Evolutionary conservation across 2,113 vertebrate genomes (phyloP), one percentile per base, ranked within the genome.

Genomic region (Beaufortia kweichowensis): DNA sequence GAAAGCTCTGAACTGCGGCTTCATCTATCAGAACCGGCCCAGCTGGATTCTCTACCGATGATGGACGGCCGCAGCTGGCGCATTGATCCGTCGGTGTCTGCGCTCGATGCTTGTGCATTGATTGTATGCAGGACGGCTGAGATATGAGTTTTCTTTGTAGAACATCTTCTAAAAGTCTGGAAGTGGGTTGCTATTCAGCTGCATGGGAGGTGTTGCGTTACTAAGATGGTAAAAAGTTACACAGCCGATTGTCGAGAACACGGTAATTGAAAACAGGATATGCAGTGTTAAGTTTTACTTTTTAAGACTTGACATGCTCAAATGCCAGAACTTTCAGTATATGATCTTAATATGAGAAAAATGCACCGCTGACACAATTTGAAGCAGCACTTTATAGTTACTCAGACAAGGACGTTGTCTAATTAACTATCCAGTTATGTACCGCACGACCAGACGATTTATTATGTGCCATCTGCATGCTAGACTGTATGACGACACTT

Each of bases 51-150:
- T 26, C 50, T 28, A 26, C 21, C 28, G 23, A 53, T 60, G 67
- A 29, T 7, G 35, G 56, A 71, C 41, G 41, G 39, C 41, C 29
- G n/a, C 67, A 77, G 67, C 48, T 48, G 67, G n/a, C n/a, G 50
- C 68, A 67, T 72, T 65, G 61, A 73, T 77, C 76, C 21, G 41
- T 61, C 19, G 1, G 69, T 62, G 79, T 78, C 76, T 62, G 55
- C 59, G n/a, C 59, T 63, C 67, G 28, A 71, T 43, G 55, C 67
- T 68, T 39, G 46, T 15, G 9, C 55, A 78, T 81, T 29, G 62
- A 77, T 53, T 68, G 43, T 6, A 0, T 68, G 75, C 55, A 61
- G 56, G 62, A 68, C 57, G 59, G 57, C 76, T 78, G 76, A 78
- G 76, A 70, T 71, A 63, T 71, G 67, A 39, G 41, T 55, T 78